Evolutionary conservation across 2,113 vertebrate genomes (phyloP).

Genomic region (western clawed frog (Xenopus tropicalis)): DNA sequence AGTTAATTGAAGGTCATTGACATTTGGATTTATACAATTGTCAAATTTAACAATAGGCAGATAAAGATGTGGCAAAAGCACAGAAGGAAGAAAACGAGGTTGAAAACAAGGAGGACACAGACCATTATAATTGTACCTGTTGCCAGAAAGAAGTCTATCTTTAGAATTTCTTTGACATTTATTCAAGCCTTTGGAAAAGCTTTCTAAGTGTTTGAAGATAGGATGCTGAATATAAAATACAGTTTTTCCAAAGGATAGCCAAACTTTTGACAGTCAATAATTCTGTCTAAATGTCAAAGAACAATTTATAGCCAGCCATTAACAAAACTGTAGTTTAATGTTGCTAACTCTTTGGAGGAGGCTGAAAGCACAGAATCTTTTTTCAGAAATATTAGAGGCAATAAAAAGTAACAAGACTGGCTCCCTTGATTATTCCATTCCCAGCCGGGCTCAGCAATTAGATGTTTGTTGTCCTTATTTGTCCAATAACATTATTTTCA

Average conservation of each 20-base stretch:
- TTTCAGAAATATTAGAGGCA: slow-evolving; percentile 14
- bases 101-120: too few relatives aligned
- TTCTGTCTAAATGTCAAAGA: slow-evolving; percentile 23
- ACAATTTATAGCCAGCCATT: slow-evolving; percentile 27
- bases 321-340: slow-evolving; percentile 24
- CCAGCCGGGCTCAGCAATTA: neutral
- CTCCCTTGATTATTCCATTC: neutral
- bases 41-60: too few relatives aligned
- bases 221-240: slow-evolving; percentile 2
- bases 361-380: neutral
- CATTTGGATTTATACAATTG: too few relatives aligned
- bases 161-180: slow-evolving; percentile 4
- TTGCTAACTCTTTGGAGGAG: slow-evolving; percentile 3
- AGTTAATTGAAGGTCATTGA: too few relatives aligned
- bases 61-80: too few relatives aligned
- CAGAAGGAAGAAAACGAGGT: too few relatives aligned
- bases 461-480: slow-evolving; percentile 10
- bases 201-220: slow-evolving; percentile 10
- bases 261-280: slow-evolving; percentile 5
- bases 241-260: neutral
- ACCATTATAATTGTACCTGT: neutral
- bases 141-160: slow-evolving; percentile 3
- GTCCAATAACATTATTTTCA: neutral
- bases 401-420: neutral
- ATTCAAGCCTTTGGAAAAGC: slow-evolving; percentile 5